Base-by-base conservation (phyloP, 2,797 vertebrate species). In the Falco rusticolus region DNA sequence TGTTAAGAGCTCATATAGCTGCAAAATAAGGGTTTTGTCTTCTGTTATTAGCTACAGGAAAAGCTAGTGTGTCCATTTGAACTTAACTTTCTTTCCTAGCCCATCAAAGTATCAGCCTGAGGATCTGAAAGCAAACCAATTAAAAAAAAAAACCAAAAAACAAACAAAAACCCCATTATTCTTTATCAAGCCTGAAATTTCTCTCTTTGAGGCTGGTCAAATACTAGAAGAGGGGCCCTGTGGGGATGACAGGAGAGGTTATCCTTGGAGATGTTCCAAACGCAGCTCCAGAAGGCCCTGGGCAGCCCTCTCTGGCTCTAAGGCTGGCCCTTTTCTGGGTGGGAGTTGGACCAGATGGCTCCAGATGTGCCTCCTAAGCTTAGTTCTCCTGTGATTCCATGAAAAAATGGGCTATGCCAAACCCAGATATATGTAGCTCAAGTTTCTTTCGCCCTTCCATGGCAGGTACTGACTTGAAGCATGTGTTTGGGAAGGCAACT, bases 81-180 rank as follows among this genome's bases (percentile, higher is more conserved):
- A 82, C 17, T 74, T 66, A 14, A 17, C 34, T 60, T 64, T 31
- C 19, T 82, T 54, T 47, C 54, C 33, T 31, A 2, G 21, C 37
- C 47, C 28, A 47, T 68, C 56, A 33, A 77, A 65, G 10, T 57
- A 61, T 80, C 51, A 56, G 37, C 33, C 25, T 12, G 28, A 88
- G 10, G 31, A 90, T 33, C 45, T 71, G 64, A 87, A 82, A 81
- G 22, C 12, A 81, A 92, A n/a, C 2, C 15, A 47, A 21, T 24
- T 1, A 39, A 28, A 26, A 11, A 47, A 28, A 21, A 37, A 10
- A 11, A 6, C 8, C 25, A 45, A 45, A 50, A 50, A 28, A 10
- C 3, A 11, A 34, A 45, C 18, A 13, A 54, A 48, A 53, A 26
- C 0, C 0, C 10, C 4, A 11, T 68, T 57, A 22, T 48, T 82